phyloP scores from a whole-genome alignment of 53 echinoderm and acorn worm species.

The Echinometra lucunter region DNA sequence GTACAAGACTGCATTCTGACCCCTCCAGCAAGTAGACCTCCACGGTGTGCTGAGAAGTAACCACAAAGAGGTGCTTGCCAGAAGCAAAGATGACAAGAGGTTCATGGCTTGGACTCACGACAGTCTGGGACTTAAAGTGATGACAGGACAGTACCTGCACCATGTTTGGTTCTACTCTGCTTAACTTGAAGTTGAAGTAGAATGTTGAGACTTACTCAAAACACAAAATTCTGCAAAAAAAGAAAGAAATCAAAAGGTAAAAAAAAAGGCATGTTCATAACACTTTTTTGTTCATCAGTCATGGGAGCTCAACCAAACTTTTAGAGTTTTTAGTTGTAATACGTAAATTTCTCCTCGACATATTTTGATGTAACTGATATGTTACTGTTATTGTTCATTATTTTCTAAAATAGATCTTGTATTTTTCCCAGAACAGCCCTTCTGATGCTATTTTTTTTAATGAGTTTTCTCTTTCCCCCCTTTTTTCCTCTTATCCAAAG shows the following conservation, averaged over 20 bases:
- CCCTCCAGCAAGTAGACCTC: constrained; percentile 62
- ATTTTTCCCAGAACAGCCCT: too few species aligned
- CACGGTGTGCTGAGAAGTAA: constrained; percentile 41
- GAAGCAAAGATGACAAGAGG: constrained; percentile 54
- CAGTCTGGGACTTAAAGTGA: constrained; percentile 68
- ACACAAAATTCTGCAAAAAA: not conserved
- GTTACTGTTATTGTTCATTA: too few species aligned
- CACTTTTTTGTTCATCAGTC: too few species aligned
- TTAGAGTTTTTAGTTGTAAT: too few species aligned
- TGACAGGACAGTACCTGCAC: constrained; percentile 71
- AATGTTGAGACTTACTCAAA: not conserved
- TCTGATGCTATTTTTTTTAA: too few species aligned
- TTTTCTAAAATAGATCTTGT: too few species aligned
- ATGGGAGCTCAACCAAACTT: too few species aligned
- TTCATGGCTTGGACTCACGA: constrained; percentile 60
- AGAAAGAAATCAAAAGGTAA: not conserved
- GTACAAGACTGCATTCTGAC: constrained; percentile 17
- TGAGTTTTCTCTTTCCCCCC: too few species aligned
- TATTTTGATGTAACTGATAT: too few species aligned
- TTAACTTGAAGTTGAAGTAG: too few species aligned
- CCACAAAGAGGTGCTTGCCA: constrained; percentile 56
- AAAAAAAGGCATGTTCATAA: not conserved
- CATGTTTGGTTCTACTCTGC: constrained; percentile 31
- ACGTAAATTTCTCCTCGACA: too few species aligned
- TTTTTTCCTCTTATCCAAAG: too few species aligned